A percentile compares a stretch with the other conserved stretches of the same genome.
phyloP scores from a whole-genome alignment of 2,888 invertebrate species.

The Drosophila formosana region DNA sequence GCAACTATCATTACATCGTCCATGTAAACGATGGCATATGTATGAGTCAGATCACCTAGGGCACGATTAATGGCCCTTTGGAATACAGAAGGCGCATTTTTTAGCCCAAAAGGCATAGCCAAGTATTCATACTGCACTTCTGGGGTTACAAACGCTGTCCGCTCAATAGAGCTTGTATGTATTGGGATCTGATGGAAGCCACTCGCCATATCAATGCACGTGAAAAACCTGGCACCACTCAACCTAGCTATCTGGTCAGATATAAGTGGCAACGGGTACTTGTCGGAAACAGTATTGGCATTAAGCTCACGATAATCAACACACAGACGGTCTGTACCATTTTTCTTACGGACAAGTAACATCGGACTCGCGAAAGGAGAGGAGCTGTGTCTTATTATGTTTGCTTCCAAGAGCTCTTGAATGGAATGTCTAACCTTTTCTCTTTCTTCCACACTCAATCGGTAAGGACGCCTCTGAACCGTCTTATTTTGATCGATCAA shows the following conservation, averaged over 20 bases:
- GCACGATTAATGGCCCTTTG: neutral
- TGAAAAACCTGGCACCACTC: conserved; percentile 6
- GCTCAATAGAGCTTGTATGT: too few species aligned
- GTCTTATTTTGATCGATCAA: neutral
- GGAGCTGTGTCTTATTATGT: neutral
- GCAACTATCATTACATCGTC: conserved; percentile 4
- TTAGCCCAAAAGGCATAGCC: conserved; percentile 7
- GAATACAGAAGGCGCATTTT: conserved; percentile 2
- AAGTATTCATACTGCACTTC: neutral
- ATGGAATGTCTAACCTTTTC: neutral
- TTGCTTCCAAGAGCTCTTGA: neutral
- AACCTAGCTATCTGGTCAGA: conserved; percentile 2
- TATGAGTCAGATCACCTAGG: neutral
- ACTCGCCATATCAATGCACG: neutral
- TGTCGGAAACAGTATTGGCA: conserved; percentile 8
- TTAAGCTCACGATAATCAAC: conserved; percentile 6
- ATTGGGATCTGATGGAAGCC: neutral
- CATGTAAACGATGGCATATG: conserved; percentile 14
- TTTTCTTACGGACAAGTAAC: conserved; percentile 4
- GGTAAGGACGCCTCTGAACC: neutral
- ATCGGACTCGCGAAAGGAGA: conserved; percentile 1
- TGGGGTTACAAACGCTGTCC: neutral
- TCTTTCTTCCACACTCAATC: neutral
- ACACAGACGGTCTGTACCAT: conserved; percentile 2
- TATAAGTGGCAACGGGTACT: conserved; percentile 11